Base-by-base conservation (phyloP, 2,113 vertebrate species). In the Brachyhypopomus occidentalis region DNA sequence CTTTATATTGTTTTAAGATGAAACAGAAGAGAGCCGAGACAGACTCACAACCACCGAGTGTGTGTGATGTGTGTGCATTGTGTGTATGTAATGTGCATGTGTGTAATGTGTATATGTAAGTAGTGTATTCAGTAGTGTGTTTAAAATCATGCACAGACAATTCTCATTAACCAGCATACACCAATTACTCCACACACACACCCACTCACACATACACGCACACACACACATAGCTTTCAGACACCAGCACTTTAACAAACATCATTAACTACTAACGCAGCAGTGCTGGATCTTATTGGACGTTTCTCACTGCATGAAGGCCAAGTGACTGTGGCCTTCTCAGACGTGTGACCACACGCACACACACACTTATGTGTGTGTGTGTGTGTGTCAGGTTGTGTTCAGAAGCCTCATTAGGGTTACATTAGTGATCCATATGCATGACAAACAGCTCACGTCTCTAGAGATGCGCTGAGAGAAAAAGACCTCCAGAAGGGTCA, bases 151-250 rank as follows among this genome's bases (percentile, higher is more conserved):
- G 27, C 14, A 34, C 27, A 67, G 64, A 67, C 64, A 17, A 36
- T 67, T 8, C 64, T 67, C 64, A 67, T 67, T 67, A 67, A 67
- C 62, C 25, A 30, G 62, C 23, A 62, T 25, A 75, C 30, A 16
- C 3, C 56, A 59, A 16, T 58, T 36, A 30, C 22, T 25, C 60
- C 58, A 45, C 55, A 59, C 55, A 59, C 62, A 59, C 27, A 59
- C 55, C n/a, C 41, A 72, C 70, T 25, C 36, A 55, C 45, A 72
- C 45, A 72, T 8, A 52, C 71, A 62, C 30, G 12, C 58, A 62
- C 58, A 75, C 55, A 60, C 22, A 56, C 48, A 56, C 59, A 62
- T 4, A n/a, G 41, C 4, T 8, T 9, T 63, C 60, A 9, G 11
- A 11, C 25, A 19, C 20, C n/a, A 23, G 20, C 60, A 23, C 59